A percentile compares a stretch with the other conserved stretches of the same genome.
Conservation (phyloP, 2,797 vertebrate species). For the Allobates femoralis region DNA sequence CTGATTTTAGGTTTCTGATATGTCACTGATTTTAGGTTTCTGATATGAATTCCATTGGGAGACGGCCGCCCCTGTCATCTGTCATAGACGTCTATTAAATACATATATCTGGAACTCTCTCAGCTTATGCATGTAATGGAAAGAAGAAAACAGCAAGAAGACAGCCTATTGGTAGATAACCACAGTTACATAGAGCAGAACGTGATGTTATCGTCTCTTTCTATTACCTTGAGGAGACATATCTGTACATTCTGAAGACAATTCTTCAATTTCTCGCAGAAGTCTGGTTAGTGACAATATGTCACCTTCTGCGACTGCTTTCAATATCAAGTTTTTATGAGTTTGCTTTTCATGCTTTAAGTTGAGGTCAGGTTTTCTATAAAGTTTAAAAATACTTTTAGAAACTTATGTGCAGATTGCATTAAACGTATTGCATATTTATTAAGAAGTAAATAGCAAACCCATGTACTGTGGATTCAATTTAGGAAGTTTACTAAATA, state of each 20-base stretch:
- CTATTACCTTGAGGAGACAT: slow-evolving; percentile 68
- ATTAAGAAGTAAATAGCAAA: not conserved
- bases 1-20: too few species aligned
- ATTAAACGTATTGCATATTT: not conserved
- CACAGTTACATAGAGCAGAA: too few species aligned
- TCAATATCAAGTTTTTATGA: slow-evolving; percentile 73
- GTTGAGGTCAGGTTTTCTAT: slow-evolving; percentile 54
- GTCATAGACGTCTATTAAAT: too few species aligned
- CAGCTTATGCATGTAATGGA: too few species aligned
- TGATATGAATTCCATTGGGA: too few species aligned
- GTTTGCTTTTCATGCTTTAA: slow-evolving; percentile 67
- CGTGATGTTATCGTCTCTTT: too few species aligned
- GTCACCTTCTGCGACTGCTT: slow-evolving; percentile 73
- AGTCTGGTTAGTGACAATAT: slow-evolving; percentile 68
- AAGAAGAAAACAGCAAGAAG: too few species aligned
- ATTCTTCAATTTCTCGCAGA: slow-evolving; percentile 71
- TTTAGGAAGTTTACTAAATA: not conserved
- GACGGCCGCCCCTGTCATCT: too few species aligned
- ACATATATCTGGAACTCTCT: too few species aligned
- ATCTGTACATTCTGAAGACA: slow-evolving; percentile 55
- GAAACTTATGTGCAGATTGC: not conserved
- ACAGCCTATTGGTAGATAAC: too few species aligned
- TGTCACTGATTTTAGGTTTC: too few species aligned
- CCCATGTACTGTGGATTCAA: not conserved
- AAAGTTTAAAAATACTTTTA: not conserved